Evolutionary conservation across 64 coral and sea anemone species (phyloP), one percentile per base, ranked within the genome.

Genomic region (Montipora capricornis): DNA sequence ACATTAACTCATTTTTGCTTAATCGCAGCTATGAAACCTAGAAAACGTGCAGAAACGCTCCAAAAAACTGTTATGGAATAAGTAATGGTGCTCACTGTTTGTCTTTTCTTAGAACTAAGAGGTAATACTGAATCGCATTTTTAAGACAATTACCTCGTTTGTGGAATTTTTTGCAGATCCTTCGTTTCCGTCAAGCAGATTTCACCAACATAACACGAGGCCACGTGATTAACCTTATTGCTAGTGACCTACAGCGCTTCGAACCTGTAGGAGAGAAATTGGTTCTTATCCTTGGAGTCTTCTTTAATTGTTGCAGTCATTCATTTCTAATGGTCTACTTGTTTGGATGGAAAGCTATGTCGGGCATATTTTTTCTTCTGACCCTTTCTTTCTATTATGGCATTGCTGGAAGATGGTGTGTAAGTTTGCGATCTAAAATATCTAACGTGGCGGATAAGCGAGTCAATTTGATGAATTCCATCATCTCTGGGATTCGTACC

Each of bases 171-270:
- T 26, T 59, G 48, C 48, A 96, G 95, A 20, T 96, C 1, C 26
- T 94, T 0, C 19, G 80, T 17, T 58, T 96, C n/a, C 66, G 92
- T 49, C 87, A 94, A 24, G 80, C 88, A 52, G 79, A 82, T 24
- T 14, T 96, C 15, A 75, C 92, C 14, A 55, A 94, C 8, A 77
- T 94, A 19, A 87, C 92, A 78, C 83, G 87, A 66, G 95, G 95
- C 14, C 80, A 84, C 44, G 19, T 96, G 46, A 92, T 94, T 55
- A 91, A 96, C 60, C 78, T 96, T 47, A 78, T 96, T n/a, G 90
- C 95, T 0, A 20, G 88, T 75, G 95, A 96, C 70, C 47, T 96
- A 3, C 95, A 96, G 44, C 87, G 92, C n/a, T 96, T 94, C 82
- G 92, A 94, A 17, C 77, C 93, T 22, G 45, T 87, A 4, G 90